Percentiles rank a stretch among this genome's conserved stretches.
phyloP scores from a whole-genome alignment of 2,797 vertebrate species.

The Chloroceryle inda region DNA sequence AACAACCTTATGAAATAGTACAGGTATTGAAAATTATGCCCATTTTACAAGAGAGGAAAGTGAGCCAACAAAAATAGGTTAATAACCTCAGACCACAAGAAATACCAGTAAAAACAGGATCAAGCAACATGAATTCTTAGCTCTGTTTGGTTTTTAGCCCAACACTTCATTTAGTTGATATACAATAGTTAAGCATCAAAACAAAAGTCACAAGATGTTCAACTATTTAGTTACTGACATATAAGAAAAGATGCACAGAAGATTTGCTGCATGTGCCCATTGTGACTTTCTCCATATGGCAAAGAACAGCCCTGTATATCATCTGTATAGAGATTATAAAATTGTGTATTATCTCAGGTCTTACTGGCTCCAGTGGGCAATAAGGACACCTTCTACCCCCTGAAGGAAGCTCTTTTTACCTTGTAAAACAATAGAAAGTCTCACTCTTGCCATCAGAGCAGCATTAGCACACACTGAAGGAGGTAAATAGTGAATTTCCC shows the following conservation, averaged over 20 bases:
- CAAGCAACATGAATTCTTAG: neutral
- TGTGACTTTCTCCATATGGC: neutral
- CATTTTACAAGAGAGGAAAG: neutral
- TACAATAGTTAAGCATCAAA: neutral
- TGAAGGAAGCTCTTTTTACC: neutral
- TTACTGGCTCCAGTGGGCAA: neutral
- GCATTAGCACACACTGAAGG: neutral
- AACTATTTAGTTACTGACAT: neutral
- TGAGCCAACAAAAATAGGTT: neutral
- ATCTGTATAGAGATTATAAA: neutral
- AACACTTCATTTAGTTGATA: neutral
- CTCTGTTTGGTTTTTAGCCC: neutral
- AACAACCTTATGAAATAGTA: neutral
- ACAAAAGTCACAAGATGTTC: neutral
- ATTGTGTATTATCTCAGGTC: neutral
- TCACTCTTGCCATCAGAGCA: neutral
- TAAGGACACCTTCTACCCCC: neutral
- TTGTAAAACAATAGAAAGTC: neutral
- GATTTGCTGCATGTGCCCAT: no score
- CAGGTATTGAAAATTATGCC: neutral
- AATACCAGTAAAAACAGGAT: neutral
- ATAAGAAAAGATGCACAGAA: neutral
- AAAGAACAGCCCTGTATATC: neutral
- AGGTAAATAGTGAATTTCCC: neutral
- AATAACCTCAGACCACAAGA: neutral